Base-by-base conservation (phyloP, 1,140 invertebrate species). In the Drosophila prosaltans region DNA sequence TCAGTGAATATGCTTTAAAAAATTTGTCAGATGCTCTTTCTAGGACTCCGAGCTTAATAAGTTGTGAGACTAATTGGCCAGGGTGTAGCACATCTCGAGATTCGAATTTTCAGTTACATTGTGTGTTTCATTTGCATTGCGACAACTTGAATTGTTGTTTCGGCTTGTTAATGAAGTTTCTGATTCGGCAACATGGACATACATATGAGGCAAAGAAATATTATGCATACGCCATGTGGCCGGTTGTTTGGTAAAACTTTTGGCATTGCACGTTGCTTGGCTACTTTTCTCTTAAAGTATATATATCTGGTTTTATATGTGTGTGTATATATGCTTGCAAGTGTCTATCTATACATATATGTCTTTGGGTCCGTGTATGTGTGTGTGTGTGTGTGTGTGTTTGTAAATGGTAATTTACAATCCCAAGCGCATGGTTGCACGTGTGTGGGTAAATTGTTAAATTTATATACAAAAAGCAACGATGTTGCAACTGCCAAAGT, bases 391-490 rank as follows among this genome's bases (percentile, higher is more conserved):
- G 36, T 54, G 32, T 74, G 30, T 61, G 16, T 72, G 54, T 72
- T 40, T 59, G 16, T 74, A 64, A 70, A 68, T 86, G 69, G 84
- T 89, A 88, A 88, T 88, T 88, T 88, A 88, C 84, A 89, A 81
- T 89, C 85, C 84, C 84, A 67, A 68, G 65, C 78, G 73, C 72
- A 72, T 81, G 69, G 72, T 69, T 73, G 80, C 69, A 78, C 71
- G 74, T 89, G 80, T 84, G 84, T 89, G 78, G 66, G 84, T 74
- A 89, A 89, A 89, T 89, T 89, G 84, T 84, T 89, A 89, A 89
- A 89, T 88, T 84, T 88, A 89, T 89, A 89, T 70, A 86, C 83
- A 88, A 88, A 51, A 88, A 83, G 83, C 80, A 89, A 75, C 83
- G 80, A 68, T 74, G 69, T 69, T 90, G 74, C 81, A 89, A 88